phyloP scores from a whole-genome alignment of 30 jellyfish, hydroid and myxozoan species.

The Turritopsis rubra region DNA sequence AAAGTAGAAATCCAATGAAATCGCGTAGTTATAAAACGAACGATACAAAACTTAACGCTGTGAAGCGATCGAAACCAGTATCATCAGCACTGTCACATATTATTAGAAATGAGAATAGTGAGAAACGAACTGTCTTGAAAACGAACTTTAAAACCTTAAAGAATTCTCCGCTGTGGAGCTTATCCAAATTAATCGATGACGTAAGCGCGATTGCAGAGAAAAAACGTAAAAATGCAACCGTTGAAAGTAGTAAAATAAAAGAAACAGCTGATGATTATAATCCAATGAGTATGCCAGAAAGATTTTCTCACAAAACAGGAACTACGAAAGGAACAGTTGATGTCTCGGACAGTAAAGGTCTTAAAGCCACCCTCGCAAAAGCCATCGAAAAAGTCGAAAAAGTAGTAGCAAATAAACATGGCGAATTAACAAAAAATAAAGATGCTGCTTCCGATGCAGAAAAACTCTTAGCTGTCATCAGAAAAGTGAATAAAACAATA shows the following conservation, averaged over 20 bases:
- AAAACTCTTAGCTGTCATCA: neutral
- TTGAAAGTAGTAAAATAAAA: neutral
- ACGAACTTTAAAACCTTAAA: conserved; percentile 25
- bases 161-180: conserved; percentile 40
- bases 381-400: conserved; percentile 19
- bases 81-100: neutral
- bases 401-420: conserved; percentile 19
- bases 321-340: conserved; percentile 1
- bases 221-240: conserved; percentile 7
- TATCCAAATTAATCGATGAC: conserved; percentile 35
- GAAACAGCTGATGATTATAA: neutral
- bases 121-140: conserved; percentile 15
- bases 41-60: neutral
- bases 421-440: neutral
- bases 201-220: conserved; percentile 23
- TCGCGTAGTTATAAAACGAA: neutral
- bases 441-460: neutral
- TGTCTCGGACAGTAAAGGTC: conserved; percentile 2
- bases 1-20: neutral
- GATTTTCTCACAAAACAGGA: conserved; percentile 1
- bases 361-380: conserved; percentile 15
- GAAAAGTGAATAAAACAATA: neutral
- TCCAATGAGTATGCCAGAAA: neutral
- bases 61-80: neutral
- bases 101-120: neutral